Percentiles rank a stretch among this genome's conserved stretches.
These are phyloP conservation scores for Hirtodrosophila alboralis DNA, from an alignment of 2,888 invertebrate species.

Conservation along the genomic window DNA sequence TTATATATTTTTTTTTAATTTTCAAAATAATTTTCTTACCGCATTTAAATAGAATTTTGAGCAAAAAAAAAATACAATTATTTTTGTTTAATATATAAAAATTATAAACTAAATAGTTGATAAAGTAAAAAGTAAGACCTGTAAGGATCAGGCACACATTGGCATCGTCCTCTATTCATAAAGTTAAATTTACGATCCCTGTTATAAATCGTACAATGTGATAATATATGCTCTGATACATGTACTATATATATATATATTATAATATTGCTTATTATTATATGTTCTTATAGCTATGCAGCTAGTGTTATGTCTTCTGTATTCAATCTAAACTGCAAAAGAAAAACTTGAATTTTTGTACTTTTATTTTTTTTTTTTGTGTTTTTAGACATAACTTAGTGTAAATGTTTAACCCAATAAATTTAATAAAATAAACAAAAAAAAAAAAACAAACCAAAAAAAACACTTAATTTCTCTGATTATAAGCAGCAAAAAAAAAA, in stretches of 20 bases:
- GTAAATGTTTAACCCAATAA: slow-evolving; percentile 29
- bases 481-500: neutral
- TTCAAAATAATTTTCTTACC: no score
- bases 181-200: no score
- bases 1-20: no score
- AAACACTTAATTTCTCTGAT: no score
- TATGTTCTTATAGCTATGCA: slow-evolving; percentile 8
- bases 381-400: slow-evolving; percentile 14
- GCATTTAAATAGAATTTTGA: no score
- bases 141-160: no score
- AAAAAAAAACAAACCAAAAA: neutral
- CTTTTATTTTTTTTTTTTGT: slow-evolving; percentile 2
- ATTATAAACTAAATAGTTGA: no score
- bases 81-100: no score
- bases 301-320: slow-evolving; percentile 17
- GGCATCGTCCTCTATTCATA: no score
- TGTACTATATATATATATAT: slow-evolving; percentile 9
- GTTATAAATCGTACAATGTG: slow-evolving; percentile 44
- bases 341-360: slow-evolving; percentile 1
- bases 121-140: no score
- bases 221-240: slow-evolving; percentile 44
- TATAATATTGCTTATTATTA: slow-evolving; percentile 3
- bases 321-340: slow-evolving; percentile 21
- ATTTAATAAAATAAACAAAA: slow-evolving; percentile 45
- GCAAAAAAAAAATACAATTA: no score